Base-by-base conservation (phyloP, 2,888 invertebrate species). In the Therioaphis trifolii region DNA sequence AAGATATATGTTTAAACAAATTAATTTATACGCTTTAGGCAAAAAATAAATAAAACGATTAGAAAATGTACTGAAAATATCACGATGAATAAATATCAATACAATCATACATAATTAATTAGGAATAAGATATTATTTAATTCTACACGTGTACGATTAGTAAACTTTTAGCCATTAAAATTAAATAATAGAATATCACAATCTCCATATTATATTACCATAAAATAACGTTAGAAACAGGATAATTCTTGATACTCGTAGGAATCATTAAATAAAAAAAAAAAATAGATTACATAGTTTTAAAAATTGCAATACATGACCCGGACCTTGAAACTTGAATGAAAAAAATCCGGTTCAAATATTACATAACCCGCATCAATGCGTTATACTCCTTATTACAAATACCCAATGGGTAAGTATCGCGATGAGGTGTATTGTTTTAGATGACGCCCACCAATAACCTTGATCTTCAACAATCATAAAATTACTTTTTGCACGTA, bases 391-490 rank as follows among this genome's bases (percentile, higher is more conserved):
- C 29, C 58, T 71, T 61, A 80, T 46, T 72, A 15, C 71, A 61
- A 71, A 71, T 61, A 71, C 18, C 24, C 40, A 43, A 43, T 63
- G 24, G 24, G 21, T 71, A 46, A 15, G 15, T 71, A 43, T 71
- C 55, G 55, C 69, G 35, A 71, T 29, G 71, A 74, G 71, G 74
- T 63, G 74, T 61, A 82, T 82, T 82, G 49, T 82, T 74, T 82
- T 74, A 72, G 49, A 7, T 49, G 27, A 82, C 82, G 82, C 82
- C 82, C 82, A 82, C 63, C 49, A 49, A 61, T 58, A 82, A 66
- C 82, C 82, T 82, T 82, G 82, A 82, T 82, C 82, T 82, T 82
- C 82, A 74, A 82, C 40, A 52, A 82, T 74, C 46, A 72, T 63
- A 74, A 40, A 40, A 82, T 66, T 82, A 66, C 52, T 4, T 61